Evolutionary conservation across 92 coral and sea anemone species (phyloP).

Genomic region (Blastomussa wellsi): DNA sequence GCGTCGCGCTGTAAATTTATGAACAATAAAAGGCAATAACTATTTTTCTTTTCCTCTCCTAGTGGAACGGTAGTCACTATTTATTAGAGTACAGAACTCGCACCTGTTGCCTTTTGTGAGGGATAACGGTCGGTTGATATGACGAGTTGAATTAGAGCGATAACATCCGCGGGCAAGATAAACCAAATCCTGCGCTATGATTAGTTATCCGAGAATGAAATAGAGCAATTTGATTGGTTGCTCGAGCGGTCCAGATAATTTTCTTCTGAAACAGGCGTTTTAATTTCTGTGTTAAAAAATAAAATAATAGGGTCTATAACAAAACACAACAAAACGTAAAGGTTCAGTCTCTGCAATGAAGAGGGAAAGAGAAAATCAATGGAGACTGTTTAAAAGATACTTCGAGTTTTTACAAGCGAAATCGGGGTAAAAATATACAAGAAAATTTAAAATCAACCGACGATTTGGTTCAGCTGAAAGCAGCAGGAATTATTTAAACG

Average conservation of each 20-base stretch:
- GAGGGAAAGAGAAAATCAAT: background rate
- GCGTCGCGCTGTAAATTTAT: no score
- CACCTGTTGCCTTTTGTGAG: background rate
- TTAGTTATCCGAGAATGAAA: background rate
- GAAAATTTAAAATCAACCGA: background rate
- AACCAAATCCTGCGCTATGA: no score
- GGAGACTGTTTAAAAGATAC: background rate
- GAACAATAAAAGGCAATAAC: no score
- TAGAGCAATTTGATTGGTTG: background rate
- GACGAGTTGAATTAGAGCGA: background rate
- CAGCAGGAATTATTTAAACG: background rate
- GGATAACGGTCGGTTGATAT: background rate
- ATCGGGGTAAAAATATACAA: background rate
- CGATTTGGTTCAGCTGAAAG: background rate
- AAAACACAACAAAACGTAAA: background rate
- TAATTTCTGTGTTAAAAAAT: no score
- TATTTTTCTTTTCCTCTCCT: no score
- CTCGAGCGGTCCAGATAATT: background rate
- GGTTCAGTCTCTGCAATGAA: background rate
- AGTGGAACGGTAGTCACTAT: no score
- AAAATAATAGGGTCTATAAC: no score
- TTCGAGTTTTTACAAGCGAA: background rate
- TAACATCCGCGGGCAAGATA: background rate
- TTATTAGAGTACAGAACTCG: background rate
- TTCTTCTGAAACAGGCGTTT: background rate